Conservation (phyloP, 2,113 vertebrate species). For the Meleagris gallopavo region DNA sequence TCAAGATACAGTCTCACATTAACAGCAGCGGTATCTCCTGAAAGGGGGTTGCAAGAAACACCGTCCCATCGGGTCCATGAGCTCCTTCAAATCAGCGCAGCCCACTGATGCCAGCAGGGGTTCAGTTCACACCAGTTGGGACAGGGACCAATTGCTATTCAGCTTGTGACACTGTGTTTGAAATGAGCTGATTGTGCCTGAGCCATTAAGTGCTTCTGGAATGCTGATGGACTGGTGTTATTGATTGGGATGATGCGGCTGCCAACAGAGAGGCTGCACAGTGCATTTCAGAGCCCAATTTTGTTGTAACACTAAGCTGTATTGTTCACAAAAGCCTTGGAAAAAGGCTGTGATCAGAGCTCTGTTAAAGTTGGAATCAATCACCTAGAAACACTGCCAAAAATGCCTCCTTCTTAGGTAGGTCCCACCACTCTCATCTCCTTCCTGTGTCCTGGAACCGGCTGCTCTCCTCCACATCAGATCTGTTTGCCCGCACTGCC, state of each 20-base stretch:
- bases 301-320: not conserved
- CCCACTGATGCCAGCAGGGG: not conserved
- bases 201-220: conserved; percentile 5
- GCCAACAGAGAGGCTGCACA: conserved; percentile 7
- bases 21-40: not conserved
- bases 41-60: not conserved
- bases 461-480: not conserved
- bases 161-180: not conserved
- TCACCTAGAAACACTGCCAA: not conserved
- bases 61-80: not conserved
- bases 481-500: not conserved
- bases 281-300: not conserved
- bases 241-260: conserved; percentile 2
- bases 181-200: not conserved
- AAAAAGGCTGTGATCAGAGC: not conserved
- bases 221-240: not conserved
- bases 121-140: not conserved
- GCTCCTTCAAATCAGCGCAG: not conserved
- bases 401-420: not conserved
- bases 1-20: not conserved
- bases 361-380: not conserved
- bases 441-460: not conserved
- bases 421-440: not conserved
- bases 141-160: not conserved
- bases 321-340: not conserved